These are phyloP conservation scores for Apistogramma diplotaenia DNA, from an alignment of 2,113 vertebrate genomes.

Conservation along the genomic window DNA sequence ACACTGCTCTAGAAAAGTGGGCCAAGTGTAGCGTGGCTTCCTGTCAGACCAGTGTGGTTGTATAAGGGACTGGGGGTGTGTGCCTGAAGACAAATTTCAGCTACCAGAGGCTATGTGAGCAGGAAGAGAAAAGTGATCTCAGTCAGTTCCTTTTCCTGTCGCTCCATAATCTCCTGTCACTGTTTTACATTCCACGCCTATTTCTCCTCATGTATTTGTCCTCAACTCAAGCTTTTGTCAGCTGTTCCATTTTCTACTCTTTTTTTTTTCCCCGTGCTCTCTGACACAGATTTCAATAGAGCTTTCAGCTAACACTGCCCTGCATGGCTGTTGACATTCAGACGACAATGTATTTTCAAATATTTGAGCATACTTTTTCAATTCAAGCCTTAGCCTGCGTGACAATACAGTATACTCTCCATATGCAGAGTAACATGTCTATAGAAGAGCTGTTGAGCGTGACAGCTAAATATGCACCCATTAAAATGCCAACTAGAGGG, in stretches of 20 bases:
- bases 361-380: accelerated
- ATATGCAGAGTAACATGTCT: not conserved
- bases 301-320: not conserved
- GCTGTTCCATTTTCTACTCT: not conserved
- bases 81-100: constrained; percentile 58
- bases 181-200: not conserved
- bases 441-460: not conserved
- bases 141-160: not conserved
- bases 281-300: not conserved
- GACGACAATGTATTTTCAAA: not conserved
- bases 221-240: not conserved
- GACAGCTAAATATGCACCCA: not conserved
- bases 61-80: constrained; percentile 47
- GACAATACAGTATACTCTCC: not conserved
- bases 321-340: not conserved
- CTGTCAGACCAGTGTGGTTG: constrained; percentile 29
- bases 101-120: constrained; percentile 48
- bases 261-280: not conserved
- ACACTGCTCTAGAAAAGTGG: not conserved
- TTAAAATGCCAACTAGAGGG: not conserved
- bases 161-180: constrained; percentile 14
- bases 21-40: constrained; percentile 17
- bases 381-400: not conserved
- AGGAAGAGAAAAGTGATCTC: constrained; percentile 19
- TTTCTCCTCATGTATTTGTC: not conserved